Base-by-base conservation (phyloP, 2,113 vertebrate genomes). In the Platichthys stellatus region DNA sequence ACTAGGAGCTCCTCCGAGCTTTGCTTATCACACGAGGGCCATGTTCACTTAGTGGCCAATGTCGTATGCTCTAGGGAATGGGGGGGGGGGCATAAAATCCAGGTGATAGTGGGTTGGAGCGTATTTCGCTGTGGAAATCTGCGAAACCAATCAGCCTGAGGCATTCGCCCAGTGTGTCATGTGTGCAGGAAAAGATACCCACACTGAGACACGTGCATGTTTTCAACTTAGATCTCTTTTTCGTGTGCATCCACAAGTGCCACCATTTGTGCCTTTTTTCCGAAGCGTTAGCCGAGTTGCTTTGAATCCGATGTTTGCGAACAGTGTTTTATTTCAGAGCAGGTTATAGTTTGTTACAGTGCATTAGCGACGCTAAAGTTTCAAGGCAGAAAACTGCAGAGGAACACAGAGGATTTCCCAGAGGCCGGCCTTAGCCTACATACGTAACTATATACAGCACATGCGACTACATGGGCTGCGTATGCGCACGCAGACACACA, bases 371-470 rank as follows among this genome's bases (percentile, higher is more conserved):
- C 31, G 24, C 63, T 24, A 24, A 62, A 24, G 66, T 85, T 82
- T 45, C 45, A 7, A 78, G 51, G 53, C 28, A 18, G 70, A 74
- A 72, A 17, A 78, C 74, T 65, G 58, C 61, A 69, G 45, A 58
- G 18, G 74, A 87, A 57, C 69, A 59, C 63, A 53, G 24, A 8
- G 31, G 7, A 53, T 78, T n/a, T 86, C 87, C 85, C 85, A 82
- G 82, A 85, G 84, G 86, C 57, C 2, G 60, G 49, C 74, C 63
- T 35, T 57, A 83, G 81, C 80, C 79, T 68, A 83, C 80, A 86
- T 81, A 63, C 66, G 65, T 71, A 18, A 43, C 80, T 69, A 14
- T 53, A 63, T 59, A 11, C n/a, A 26, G 63, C 20, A 24, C 73
- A 77, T 67, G 74, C 4, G 2, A 67, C 51, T 35, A 43, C 17